phyloP scores from a whole-genome alignment of 2,113 vertebrate species.

The Phasianus colchicus region DNA sequence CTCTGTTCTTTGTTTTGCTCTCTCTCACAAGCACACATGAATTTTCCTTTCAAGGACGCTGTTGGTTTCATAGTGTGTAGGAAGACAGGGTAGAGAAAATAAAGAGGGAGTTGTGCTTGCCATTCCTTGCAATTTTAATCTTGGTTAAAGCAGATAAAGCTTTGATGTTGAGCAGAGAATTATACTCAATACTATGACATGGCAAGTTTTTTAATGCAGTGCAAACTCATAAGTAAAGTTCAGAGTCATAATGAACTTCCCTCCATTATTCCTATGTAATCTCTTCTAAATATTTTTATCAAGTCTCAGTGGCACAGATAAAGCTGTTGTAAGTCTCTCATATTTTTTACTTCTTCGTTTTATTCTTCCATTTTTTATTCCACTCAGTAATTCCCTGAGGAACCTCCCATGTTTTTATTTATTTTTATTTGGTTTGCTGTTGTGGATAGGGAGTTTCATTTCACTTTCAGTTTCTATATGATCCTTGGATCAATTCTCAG shows the following conservation, averaged over 20 bases:
- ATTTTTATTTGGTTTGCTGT: not conserved
- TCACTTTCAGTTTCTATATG: not conserved
- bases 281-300: not conserved
- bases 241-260: not conserved
- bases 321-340: not conserved
- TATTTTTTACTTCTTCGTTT: not conserved
- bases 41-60: not conserved
- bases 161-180: not conserved
- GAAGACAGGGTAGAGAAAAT: not conserved
- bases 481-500: conserved; percentile 12
- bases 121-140: not conserved
- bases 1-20: conserved; percentile 30
- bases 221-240: not conserved
- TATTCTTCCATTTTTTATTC: not conserved
- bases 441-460: not conserved
- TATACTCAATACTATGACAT: not conserved
- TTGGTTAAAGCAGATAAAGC: not conserved
- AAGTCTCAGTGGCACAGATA: not conserved
- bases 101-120: not conserved
- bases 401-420: not conserved
- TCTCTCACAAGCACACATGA: not conserved
- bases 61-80: not conserved
- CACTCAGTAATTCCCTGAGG: not conserved
- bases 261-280: not conserved
- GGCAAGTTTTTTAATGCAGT: not conserved